Base-by-base conservation (phyloP, 2,113 vertebrate species). In the Daphoenositta chrysoptera region DNA sequence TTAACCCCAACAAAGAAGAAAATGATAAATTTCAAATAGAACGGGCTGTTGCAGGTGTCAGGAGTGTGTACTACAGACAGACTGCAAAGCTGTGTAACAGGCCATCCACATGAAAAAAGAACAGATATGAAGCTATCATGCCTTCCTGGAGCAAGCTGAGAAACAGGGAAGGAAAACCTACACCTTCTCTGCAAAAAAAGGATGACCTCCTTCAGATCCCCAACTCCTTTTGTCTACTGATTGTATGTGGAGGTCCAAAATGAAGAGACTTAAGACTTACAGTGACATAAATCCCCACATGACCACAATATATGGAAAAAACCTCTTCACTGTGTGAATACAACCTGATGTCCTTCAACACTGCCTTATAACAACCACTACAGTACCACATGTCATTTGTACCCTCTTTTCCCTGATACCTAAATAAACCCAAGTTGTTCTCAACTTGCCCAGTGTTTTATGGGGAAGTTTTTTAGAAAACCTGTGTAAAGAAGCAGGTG, bases 361-460 rank as follows among this genome's bases (percentile, higher is more conserved):
- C 0, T 22, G 56, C 65, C 45, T 47, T 24, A 51, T 30, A 94
- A 24, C 40, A 50, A 18, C 56, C 40, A 7, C 5, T 9, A 17
- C 44, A 19, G 2, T 1, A 50, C 18, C 60, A 15, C 24, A 15
- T 0, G 0, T n/a, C n/a, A n/a, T n/a, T n/a, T n/a, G n/a, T n/a
- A n/a, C n/a, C n/a, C n/a, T n/a, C n/a, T n/a, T n/a, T n/a, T n/a
- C n/a, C n/a, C n/a, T n/a, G n/a, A n/a, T n/a, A n/a, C n/a, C n/a
- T n/a, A n/a, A n/a, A n/a, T n/a, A n/a, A n/a, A n/a, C 53, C 48
- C 16, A 33, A 33, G 51, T 1, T 33, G 28, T 45, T 58, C 57
- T 24, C 42, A 61, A 3, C 19, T 53, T 11, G 8, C n/a, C 77
- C 60, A 73, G 10, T 27, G n/a, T 30, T 65, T 90, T 33, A 26